Conservation (phyloP, 2,797 vertebrate genomes). For the Pogonophryne albipinna region DNA sequence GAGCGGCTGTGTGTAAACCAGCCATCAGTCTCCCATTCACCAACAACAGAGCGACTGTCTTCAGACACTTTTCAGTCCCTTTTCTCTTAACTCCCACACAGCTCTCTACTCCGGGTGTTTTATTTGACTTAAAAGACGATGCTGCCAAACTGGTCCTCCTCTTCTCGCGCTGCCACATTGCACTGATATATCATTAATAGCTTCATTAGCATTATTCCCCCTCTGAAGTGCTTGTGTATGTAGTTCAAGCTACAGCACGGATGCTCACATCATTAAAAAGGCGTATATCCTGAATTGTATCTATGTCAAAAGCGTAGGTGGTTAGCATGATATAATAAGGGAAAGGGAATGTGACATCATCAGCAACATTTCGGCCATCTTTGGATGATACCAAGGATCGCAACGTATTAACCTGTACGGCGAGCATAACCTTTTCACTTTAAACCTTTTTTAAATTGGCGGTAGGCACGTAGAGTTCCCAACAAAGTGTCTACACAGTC, state of each 20-base stretch:
- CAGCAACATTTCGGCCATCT: too few relatives aligned
- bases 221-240: conserved; percentile 59
- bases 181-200: conserved; percentile 72
- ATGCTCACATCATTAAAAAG: conserved; percentile 56
- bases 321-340: conserved; percentile 38
- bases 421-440: too few relatives aligned
- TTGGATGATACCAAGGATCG: too few relatives aligned
- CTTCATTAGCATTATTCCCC: conserved; percentile 69
- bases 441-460: too few relatives aligned
- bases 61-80: conserved; percentile 51
- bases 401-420: too few relatives aligned
- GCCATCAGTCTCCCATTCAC: conserved; percentile 41
- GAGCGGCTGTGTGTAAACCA: conserved; percentile 43
- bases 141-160: conserved; percentile 54
- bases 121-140: conserved; percentile 18
- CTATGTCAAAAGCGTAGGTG: conserved; percentile 44
- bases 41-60: conserved; percentile 52
- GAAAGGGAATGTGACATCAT: too few relatives aligned
- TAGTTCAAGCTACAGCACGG: conserved; percentile 48
- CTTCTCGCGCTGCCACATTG: conserved; percentile 66
- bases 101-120: conserved; percentile 8
- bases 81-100: conserved; percentile 63
- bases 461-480: conserved; percentile 23
- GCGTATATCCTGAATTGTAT: conserved; percentile 44
- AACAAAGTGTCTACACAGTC: conserved; percentile 10